phyloP scores from a whole-genome alignment of 2,113 vertebrate species.

The Tragelaphus strepsiceros region DNA sequence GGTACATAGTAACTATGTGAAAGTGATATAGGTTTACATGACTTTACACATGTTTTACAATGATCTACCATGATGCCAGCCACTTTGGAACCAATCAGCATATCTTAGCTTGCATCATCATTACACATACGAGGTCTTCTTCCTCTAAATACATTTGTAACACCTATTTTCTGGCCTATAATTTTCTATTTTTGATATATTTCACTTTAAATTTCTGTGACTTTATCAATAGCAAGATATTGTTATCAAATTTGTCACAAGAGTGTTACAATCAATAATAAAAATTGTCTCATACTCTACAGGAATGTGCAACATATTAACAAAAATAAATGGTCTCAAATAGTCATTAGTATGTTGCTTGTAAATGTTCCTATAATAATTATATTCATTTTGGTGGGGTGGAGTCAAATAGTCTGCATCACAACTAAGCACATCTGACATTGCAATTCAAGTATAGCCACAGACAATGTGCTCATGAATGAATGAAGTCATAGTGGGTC shows the following conservation, averaged over 20 bases:
- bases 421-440: background rate
- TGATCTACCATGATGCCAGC: background rate
- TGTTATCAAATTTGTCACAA: background rate
- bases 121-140: background rate
- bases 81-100: background rate
- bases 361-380: background rate
- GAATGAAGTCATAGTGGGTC: accelerated
- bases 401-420: background rate
- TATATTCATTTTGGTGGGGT: background rate
- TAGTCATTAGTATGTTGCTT: background rate
- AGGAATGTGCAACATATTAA: background rate
- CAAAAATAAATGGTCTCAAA: background rate
- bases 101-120: background rate
- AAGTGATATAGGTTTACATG: background rate
- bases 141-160: background rate
- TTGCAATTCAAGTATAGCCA: background rate
- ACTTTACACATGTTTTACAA: background rate
- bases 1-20: background rate
- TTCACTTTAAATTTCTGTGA: background rate
- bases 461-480: background rate
- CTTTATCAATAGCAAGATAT: background rate
- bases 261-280: background rate
- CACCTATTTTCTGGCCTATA: background rate
- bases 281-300: background rate
- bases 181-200: background rate